Base-by-base conservation (phyloP, 2,888 invertebrate genomes). In the Phortica magna region DNA sequence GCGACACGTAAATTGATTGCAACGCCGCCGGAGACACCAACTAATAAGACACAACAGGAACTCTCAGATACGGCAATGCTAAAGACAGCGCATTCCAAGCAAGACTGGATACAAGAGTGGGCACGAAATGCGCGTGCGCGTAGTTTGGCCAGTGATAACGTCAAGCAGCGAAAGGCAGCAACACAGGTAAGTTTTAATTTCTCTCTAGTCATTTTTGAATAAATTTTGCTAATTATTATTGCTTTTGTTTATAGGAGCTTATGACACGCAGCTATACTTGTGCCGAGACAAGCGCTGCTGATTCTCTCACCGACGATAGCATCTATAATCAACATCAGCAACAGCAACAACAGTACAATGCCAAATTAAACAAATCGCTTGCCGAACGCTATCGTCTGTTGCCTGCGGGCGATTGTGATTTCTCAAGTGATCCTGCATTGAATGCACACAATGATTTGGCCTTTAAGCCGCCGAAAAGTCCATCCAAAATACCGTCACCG, bases 401-500 rank as follows among this genome's bases (percentile, higher is more conserved):
- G 75, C 86, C 85, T 7, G 84, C 82, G 22, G 89, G 91, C 31
- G 91, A 91, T 77, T 91, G 89, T 80, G 92, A 92, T 77, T 92
- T 91, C 83, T 87, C 91, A 57, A 92, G 91, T 80, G 92, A 92
- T 84, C 91, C 91, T 17, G 87, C 90, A 76, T 75, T 90, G 79
- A 88, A 88, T 73, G 85, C 82, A 76, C 83, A 77, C 73, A 78
- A 74, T 6, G 84, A 78, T 0, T 82, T 84, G 55, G 80, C 83
- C 0, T 88, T 85, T 68, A 90, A 89, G 77, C 92, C 92, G 14
- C 92, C 92, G 1, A 90, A 91, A 76, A 94, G 94, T 59, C 94
- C 95, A 17, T 94, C 95, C 2, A 96, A 96, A 91, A 96, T 96
- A 89, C 96, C 96, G 3, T 96, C 96, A 74, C 96, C 96, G 5